Percentiles rank a stretch among this genome's conserved stretches.
Evolutionary conservation across 2,888 invertebrate species (phyloP).

Genomic region (Sipha maydis): DNA sequence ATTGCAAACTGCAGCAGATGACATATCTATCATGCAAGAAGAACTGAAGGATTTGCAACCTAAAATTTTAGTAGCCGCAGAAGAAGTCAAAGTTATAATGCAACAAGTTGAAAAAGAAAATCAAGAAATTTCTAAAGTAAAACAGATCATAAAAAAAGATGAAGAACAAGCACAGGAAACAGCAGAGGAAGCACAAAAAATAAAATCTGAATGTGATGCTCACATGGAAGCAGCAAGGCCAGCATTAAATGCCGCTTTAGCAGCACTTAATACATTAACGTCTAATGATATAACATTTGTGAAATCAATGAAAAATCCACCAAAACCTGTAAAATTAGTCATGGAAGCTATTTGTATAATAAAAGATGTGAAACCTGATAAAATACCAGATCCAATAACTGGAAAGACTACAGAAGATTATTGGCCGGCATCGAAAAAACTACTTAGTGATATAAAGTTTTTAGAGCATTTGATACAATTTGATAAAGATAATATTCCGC

Average conservation of each 20-base stretch:
- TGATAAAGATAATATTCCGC: constrained; percentile 93
- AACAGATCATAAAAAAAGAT: constrained; percentile 75
- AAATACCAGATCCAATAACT: constrained; percentile 81
- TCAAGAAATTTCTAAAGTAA: constrained; percentile 80
- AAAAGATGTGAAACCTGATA: constrained; percentile 90
- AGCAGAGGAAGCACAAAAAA: constrained; percentile 80
- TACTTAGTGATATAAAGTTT: constrained; percentile 91
- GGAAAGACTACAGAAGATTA: constrained; percentile 88
- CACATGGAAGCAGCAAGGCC: constrained; percentile 93
- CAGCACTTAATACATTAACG: constrained; percentile 79
- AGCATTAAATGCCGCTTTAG: constrained; percentile 88
- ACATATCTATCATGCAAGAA: constrained; percentile 83
- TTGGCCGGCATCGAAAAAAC: constrained; percentile 90
- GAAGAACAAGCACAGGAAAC: constrained; percentile 79
- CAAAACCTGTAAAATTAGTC: constrained; percentile 86
- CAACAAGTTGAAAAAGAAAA: constrained; percentile 88
- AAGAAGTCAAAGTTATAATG: constrained; percentile 87
- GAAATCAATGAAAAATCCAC: constrained; percentile 96
- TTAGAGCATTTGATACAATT: constrained; percentile 86
- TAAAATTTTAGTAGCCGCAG: constrained; percentile 84
- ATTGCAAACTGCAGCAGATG: constrained; percentile 82
- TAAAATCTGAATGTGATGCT: constrained; percentile 92
- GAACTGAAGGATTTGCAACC: constrained; percentile 88
- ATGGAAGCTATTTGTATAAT: constrained; percentile 97
- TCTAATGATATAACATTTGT: constrained; percentile 86